Percentiles rank a stretch among this genome's conserved stretches.
Evolutionary conservation across 2,888 invertebrate species (phyloP).

Genomic region (Gasteruption jaculator): DNA sequence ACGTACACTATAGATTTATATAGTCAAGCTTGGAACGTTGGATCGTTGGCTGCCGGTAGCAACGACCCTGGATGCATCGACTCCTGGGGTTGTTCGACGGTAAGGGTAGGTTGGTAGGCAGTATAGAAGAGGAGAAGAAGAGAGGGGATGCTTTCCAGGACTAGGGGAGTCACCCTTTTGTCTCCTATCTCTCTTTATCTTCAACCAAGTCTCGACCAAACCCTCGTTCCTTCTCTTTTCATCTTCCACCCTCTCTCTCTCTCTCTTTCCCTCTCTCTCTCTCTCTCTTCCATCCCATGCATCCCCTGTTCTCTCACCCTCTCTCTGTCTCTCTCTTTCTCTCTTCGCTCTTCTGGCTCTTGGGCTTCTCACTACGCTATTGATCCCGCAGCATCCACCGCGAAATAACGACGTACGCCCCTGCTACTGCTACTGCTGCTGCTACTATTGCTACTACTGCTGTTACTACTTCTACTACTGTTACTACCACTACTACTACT

Average conservation of each 20-base stretch:
- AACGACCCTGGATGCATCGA: constrained; percentile 53
- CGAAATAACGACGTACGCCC: constrained; percentile 49
- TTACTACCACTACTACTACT: background rate
- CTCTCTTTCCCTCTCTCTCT: constrained; percentile 11
- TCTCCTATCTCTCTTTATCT: constrained; percentile 28
- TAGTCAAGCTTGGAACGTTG: constrained; percentile 42
- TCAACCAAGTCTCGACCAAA: constrained; percentile 14
- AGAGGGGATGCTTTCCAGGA: constrained; percentile 16
- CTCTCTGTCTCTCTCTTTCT: constrained; percentile 24
- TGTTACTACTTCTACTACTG: constrained; percentile 3
- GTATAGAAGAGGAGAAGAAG: constrained; percentile 10
- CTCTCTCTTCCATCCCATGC: constrained; percentile 19
- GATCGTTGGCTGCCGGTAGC: constrained; percentile 51
- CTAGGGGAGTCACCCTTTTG: constrained; percentile 40
- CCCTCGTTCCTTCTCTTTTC: constrained; percentile 2
- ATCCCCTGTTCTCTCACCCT: constrained; percentile 23
- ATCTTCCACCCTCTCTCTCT: background rate
- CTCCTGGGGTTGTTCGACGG: constrained; percentile 48
- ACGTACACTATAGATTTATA: no score
- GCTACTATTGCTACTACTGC: constrained; percentile 11
- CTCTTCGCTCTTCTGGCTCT: constrained; percentile 34
- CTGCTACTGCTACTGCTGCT: constrained; percentile 28
- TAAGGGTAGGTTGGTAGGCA: constrained; percentile 31
- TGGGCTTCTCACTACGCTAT: constrained; percentile 48
- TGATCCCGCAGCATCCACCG: constrained; percentile 52